These are phyloP conservation scores for Antennarius maculatus DNA, from an alignment of 2,797 vertebrate genomes.

Conservation along the genomic window DNA sequence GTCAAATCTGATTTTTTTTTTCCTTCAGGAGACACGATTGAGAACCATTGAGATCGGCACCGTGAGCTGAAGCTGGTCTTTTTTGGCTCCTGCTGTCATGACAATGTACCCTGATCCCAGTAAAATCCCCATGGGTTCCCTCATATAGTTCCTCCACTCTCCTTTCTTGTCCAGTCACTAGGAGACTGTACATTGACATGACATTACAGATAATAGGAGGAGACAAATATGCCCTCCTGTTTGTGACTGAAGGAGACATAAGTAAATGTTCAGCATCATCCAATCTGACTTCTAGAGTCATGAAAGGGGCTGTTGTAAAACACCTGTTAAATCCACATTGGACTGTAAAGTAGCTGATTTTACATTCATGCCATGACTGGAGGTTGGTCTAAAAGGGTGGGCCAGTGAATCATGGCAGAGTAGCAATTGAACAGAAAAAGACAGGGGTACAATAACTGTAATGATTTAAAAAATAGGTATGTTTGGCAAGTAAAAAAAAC, in stretches of 20 bases:
- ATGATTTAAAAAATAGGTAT: neutral
- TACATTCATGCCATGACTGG: conserved; percentile 28
- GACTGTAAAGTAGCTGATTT: conserved; percentile 21
- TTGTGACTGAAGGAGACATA: conserved; percentile 32
- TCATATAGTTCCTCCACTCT: conserved; percentile 40
- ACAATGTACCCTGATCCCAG: conserved; percentile 44
- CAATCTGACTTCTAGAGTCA: conserved; percentile 56
- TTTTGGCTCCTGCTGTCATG: conserved; percentile 54
- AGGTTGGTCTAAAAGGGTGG: neutral
- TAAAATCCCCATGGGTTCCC: conserved; percentile 46
- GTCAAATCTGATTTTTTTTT: conserved; percentile 44
- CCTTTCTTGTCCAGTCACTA: conserved; percentile 53
- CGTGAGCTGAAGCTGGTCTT: conserved; percentile 41
- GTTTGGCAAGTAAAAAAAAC: conserved; percentile 24
- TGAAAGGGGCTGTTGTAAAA: conserved; percentile 44
- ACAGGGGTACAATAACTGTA: conserved; percentile 19
- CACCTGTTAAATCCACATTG: conserved; percentile 54
- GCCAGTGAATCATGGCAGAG: neutral
- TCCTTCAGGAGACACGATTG: conserved; percentile 39
- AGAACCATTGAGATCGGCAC: conserved; percentile 36
- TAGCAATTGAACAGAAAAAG: conserved; percentile 21
- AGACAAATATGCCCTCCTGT: conserved; percentile 46
- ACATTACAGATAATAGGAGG: conserved; percentile 51
- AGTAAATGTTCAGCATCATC: conserved; percentile 59
- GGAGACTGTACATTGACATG: conserved; percentile 44